Conservation (phyloP, 1,140 invertebrate genomes). For the Drosophila ironensis region DNA sequence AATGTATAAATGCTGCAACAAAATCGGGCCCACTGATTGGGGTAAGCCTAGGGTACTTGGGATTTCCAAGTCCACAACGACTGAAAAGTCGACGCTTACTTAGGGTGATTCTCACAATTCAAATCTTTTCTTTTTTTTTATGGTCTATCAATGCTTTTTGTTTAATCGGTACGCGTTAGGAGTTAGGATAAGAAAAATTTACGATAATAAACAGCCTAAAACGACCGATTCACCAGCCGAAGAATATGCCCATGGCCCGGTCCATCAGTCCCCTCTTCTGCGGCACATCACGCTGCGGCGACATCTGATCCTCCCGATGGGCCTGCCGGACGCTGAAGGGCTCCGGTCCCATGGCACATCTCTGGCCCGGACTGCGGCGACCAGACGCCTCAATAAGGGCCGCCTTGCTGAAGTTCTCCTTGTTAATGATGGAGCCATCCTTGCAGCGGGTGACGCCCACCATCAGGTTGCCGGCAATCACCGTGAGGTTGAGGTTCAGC, state of each 20-base stretch:
- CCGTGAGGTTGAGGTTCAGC: slow-evolving; percentile 91
- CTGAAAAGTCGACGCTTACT: too few relatives aligned
- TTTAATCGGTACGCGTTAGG: slow-evolving; percentile 32
- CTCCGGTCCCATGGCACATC: too few relatives aligned
- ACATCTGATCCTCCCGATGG: slow-evolving; percentile 82
- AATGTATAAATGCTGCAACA: too few relatives aligned
- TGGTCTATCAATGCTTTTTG: slow-evolving; percentile 34
- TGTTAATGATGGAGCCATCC: slow-evolving; percentile 85
- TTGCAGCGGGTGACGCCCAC: slow-evolving; percentile 92
- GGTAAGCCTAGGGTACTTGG: too few relatives aligned
- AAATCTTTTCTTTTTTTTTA: too few relatives aligned
- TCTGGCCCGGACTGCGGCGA: not conserved
- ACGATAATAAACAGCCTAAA: slow-evolving; percentile 37
- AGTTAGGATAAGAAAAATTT: too few relatives aligned
- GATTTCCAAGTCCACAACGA: too few relatives aligned
- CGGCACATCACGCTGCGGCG: slow-evolving; percentile 85
- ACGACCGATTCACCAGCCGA: slow-evolving; percentile 87
- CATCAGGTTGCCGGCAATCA: slow-evolving; percentile 91
- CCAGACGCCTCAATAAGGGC: too few relatives aligned
- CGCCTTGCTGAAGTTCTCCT: slow-evolving; percentile 78
- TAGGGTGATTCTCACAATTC: too few relatives aligned
- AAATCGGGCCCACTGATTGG: too few relatives aligned
- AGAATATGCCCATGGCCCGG: slow-evolving; percentile 92
- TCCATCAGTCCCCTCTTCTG: slow-evolving; percentile 91
- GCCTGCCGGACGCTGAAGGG: slow-evolving; percentile 74